Percentiles rank a stretch among this genome's conserved stretches.
phyloP scores from a whole-genome alignment of 2,113 vertebrate species.

The Leucosticte australis region DNA sequence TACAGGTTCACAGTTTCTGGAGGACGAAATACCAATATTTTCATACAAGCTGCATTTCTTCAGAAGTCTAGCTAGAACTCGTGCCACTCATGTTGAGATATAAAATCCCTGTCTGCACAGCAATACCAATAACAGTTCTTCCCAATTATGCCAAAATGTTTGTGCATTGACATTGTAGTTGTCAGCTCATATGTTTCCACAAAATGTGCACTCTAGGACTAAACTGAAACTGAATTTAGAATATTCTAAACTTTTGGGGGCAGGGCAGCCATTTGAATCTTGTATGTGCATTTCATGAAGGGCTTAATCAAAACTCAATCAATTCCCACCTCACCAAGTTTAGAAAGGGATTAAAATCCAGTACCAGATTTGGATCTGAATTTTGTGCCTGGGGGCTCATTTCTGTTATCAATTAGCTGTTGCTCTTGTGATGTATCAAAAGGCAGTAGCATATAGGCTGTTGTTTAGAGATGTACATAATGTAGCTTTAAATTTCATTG shows the following conservation, averaged over 20 bases:
- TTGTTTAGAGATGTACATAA: constrained; percentile 72
- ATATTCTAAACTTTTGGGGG: neutral
- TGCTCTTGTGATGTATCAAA: constrained; percentile 53
- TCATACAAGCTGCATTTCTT: neutral
- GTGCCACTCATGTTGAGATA: neutral
- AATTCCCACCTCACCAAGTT: constrained; percentile 23
- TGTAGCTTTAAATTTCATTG: constrained; percentile 79
- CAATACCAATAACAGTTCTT: neutral
- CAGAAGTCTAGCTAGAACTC: neutral
- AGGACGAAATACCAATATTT: neutral
- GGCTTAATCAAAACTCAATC: constrained; percentile 34
- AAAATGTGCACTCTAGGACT: neutral
- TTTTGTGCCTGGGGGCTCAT: constrained; percentile 12
- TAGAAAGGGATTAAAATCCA: constrained; percentile 40
- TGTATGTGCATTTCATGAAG: neutral
- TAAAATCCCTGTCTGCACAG: constrained; percentile 1
- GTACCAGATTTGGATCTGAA: constrained; percentile 42
- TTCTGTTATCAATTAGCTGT: constrained; percentile 64
- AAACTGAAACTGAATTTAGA: neutral
- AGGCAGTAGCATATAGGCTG: constrained; percentile 54
- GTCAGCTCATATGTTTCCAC: neutral
- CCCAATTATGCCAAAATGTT: neutral
- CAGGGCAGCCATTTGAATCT: neutral
- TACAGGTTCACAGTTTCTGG: neutral
- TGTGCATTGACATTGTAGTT: neutral